phyloP scores from a whole-genome alignment of 23 tunicate genomes.

The Ascidia mentula region DNA sequence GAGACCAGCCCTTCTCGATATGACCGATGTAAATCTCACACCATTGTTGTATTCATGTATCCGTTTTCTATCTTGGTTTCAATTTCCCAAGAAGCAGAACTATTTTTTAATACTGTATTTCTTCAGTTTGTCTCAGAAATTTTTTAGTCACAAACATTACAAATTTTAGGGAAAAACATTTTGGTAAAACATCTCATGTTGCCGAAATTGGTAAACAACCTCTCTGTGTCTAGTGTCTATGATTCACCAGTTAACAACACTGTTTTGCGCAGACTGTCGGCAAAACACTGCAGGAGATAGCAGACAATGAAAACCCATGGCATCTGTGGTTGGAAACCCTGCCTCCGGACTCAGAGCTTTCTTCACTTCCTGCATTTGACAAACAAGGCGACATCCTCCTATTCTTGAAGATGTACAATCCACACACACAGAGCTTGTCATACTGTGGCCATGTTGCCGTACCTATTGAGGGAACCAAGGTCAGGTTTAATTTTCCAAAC shows the following conservation, averaged over 20 bases:
- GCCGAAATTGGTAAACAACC: no score
- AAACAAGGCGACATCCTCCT: constrained; percentile 87
- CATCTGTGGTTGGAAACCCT: constrained; percentile 77
- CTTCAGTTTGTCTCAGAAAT: no score
- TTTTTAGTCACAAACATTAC: no score
- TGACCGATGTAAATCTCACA: constrained; percentile 57
- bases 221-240: no score
- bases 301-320: constrained; percentile 90
- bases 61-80: no score
- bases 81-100: no score
- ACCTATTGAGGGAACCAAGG: constrained; percentile 74
- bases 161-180: no score
- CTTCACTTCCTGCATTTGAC: constrained; percentile 66
- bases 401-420: constrained; percentile 77
- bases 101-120: no score
- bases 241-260: no score
- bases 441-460: constrained; percentile 91
- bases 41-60: no score
- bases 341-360: constrained; percentile 43
- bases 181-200: no score
- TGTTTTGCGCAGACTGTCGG: constrained; percentile 22
- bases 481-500: no score
- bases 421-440: constrained; percentile 54
- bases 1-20: constrained; percentile 81
- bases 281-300: constrained; percentile 67